Conservation (phyloP, 2,113 vertebrate species). For the Oryzias curvinotus region DNA sequence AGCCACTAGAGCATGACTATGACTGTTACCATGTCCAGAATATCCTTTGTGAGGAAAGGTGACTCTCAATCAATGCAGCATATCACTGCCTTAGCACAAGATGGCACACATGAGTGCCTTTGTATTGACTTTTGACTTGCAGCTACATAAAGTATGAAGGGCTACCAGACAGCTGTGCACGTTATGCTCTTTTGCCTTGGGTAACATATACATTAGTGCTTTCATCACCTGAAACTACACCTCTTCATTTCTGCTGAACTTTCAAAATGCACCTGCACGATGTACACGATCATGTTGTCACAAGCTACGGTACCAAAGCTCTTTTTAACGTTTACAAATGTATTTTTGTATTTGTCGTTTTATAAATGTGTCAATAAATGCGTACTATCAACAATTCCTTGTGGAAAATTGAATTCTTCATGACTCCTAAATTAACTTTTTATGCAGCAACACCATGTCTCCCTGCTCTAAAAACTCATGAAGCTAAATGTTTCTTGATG, state of each 20-base stretch:
- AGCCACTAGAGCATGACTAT: constrained; percentile 6
- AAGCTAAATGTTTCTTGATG: neutral
- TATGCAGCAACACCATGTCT: no score
- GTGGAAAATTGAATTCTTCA: neutral
- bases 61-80: constrained; percentile 46
- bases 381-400: constrained; percentile 41
- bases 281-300: constrained; percentile 66
- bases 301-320: constrained; percentile 81
- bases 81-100: constrained; percentile 68
- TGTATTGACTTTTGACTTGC: constrained; percentile 37
- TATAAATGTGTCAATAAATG: constrained; percentile 72
- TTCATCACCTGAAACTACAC: constrained; percentile 28
- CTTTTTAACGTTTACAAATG: constrained; percentile 77
- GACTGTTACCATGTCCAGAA: constrained; percentile 14
- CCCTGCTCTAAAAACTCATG: neutral
- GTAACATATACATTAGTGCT: constrained; percentile 22
- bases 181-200: constrained; percentile 20
- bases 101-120: constrained; percentile 45
- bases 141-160: constrained; percentile 29
- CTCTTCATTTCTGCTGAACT: constrained; percentile 33
- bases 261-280: constrained; percentile 28
- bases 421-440: no score
- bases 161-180: constrained; percentile 29
- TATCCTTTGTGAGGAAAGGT: constrained; percentile 26
- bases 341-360: constrained; percentile 77